phyloP scores from a whole-genome alignment of 2,113 vertebrate genomes.

The Holacanthus passer region DNA sequence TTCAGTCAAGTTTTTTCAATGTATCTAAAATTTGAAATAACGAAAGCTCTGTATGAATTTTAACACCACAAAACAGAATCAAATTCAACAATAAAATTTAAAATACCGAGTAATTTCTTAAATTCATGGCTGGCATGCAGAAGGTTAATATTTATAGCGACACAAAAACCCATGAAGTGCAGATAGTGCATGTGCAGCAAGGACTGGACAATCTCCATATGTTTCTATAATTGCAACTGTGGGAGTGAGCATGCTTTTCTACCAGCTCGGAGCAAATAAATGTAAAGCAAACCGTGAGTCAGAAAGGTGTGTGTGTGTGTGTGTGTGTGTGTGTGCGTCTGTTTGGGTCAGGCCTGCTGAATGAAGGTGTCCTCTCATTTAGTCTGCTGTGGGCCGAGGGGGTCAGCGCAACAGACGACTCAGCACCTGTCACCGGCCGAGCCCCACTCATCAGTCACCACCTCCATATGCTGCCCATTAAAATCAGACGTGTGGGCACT shows the following conservation, averaged over 20 bases:
- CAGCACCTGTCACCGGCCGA: conserved; percentile 79
- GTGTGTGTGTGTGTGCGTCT: conserved; percentile 13
- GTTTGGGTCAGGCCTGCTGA: conserved; percentile 45
- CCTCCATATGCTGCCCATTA: conserved; percentile 87
- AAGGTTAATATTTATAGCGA: neutral
- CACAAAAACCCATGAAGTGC: neutral
- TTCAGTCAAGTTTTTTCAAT: no score
- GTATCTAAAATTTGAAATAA: no score
- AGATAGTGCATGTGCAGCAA: neutral
- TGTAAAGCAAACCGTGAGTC: neutral
- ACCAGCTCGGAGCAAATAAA: conserved; percentile 8
- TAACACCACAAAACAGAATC: neutral
- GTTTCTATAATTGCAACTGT: neutral
- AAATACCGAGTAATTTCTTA: no score
- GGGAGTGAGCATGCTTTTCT: neutral
- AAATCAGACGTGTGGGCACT: conserved; percentile 76
- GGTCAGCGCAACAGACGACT: conserved; percentile 73
- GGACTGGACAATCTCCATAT: neutral
- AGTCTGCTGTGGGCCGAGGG: conserved; percentile 27
- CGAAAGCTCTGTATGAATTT: neutral
- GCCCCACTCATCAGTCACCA: conserved; percentile 78
- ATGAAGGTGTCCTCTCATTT: conserved; percentile 75
- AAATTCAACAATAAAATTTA: no score
- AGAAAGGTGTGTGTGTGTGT: neutral
- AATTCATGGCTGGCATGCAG: neutral